These are phyloP conservation scores for Mizuhopecten yessoensis DNA, from an alignment of 1,140 invertebrate species.

Conservation along the genomic window DNA sequence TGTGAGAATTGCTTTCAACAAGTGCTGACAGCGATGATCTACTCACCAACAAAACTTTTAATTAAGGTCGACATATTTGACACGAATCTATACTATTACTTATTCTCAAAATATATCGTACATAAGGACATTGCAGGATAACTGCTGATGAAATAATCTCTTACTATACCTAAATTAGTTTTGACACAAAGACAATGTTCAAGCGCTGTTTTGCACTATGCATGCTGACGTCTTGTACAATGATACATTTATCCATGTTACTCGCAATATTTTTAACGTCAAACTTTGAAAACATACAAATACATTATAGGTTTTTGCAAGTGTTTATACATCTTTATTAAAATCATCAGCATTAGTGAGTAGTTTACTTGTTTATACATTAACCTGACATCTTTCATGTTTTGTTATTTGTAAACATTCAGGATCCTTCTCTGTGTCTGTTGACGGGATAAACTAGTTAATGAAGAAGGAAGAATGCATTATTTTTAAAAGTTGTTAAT, in stretches of 20 bases:
- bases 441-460: too few species aligned
- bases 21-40: background rate
- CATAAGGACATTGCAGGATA: background rate
- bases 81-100: background rate
- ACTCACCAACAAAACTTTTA: background rate
- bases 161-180: background rate
- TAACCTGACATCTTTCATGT: too few species aligned
- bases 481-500: too few species aligned
- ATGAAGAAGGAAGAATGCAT: too few species aligned
- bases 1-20: background rate
- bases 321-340: too few species aligned
- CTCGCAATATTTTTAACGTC: background rate
- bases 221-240: background rate
- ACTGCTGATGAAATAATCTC: background rate
- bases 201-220: background rate
- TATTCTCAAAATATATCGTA: background rate
- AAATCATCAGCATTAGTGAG: too few species aligned
- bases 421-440: too few species aligned
- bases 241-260: background rate
- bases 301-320: too few species aligned
- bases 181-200: background rate
- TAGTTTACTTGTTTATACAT: too few species aligned
- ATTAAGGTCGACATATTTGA: background rate
- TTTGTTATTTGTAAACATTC: too few species aligned
- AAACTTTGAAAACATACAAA: too few species aligned